phyloP scores from a whole-genome alignment of 1,140 invertebrate genomes.

The Rhyacophila brunnea region DNA sequence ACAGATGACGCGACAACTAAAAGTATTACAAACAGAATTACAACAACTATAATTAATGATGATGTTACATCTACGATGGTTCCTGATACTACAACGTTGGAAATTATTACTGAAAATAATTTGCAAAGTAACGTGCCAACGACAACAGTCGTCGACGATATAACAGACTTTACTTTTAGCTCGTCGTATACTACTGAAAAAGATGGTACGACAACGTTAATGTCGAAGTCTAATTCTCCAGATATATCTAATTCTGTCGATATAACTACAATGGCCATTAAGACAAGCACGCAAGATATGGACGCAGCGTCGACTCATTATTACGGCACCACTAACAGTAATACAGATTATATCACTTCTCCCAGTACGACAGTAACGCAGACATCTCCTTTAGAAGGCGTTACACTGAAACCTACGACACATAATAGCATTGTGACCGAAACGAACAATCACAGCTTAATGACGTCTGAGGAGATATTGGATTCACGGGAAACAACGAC shows the following conservation, averaged over 20 bases:
- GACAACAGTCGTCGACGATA: slow-evolving; percentile 11
- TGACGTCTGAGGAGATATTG: slow-evolving; percentile 1
- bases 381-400: not conserved
- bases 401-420: slow-evolving; percentile 2
- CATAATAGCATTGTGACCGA: no score
- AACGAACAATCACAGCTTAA: not conserved
- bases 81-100: not conserved
- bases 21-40: not conserved
- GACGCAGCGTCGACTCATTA: slow-evolving; percentile 26
- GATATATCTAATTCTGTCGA: slow-evolving; percentile 16
- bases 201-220: slow-evolving; percentile 1
- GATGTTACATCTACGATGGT: not conserved
- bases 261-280: slow-evolving; percentile 11
- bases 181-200: not conserved
- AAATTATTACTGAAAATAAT: not conserved
- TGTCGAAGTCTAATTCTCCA: slow-evolving; percentile 1
- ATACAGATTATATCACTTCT: slow-evolving; percentile 8
- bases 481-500: not conserved
- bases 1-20: not conserved
- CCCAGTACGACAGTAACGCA: slow-evolving; percentile 2
- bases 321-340: slow-evolving; percentile 16
- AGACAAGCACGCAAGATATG: slow-evolving; percentile 21
- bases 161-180: slow-evolving; percentile 15
- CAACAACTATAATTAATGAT: not conserved
- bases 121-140: not conserved